Evolutionary conservation across 2,113 vertebrate genomes (phyloP).

Genomic region (Riparia riparia): DNA sequence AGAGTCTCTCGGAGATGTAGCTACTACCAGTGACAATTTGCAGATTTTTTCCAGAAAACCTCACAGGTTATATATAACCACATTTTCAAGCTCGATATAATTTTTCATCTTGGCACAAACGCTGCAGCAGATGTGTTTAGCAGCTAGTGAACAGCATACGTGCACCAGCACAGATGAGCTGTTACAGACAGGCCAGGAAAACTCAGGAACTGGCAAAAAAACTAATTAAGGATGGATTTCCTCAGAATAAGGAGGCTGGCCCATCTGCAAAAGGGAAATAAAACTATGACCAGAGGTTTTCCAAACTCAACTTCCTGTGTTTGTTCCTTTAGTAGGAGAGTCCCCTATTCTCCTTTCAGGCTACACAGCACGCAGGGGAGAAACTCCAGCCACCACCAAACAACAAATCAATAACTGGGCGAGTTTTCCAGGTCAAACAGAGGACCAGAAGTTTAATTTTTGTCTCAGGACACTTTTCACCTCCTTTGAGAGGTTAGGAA

Average conservation of each 20-base stretch:
- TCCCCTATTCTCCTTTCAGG: neutral
- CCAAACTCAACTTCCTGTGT: neutral
- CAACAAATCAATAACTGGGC: neutral
- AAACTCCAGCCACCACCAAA: neutral
- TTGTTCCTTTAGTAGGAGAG: neutral
- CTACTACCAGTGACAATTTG: neutral
- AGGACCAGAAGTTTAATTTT: neutral
- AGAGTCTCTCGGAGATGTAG: neutral
- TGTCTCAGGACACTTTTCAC: neutral
- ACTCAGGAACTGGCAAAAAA: neutral
- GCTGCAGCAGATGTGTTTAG: neutral
- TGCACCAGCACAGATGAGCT: neutral
- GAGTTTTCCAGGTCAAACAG: neutral
- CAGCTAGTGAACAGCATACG: neutral
- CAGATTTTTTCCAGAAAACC: neutral
- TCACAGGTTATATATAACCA: neutral
- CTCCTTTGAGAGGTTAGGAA: neutral
- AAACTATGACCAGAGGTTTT: neutral
- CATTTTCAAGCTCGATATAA: neutral
- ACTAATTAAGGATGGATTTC: neutral
- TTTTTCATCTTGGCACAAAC: neutral
- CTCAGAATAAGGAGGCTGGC: neutral
- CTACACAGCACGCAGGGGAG: neutral
- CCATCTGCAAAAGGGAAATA: neutral
- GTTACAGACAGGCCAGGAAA: neutral